A percentile compares a stretch with the other conserved stretches of the same genome.
Evolutionary conservation across 1,140 invertebrate species (phyloP).

Genomic region (Cyclina sinensis): DNA sequence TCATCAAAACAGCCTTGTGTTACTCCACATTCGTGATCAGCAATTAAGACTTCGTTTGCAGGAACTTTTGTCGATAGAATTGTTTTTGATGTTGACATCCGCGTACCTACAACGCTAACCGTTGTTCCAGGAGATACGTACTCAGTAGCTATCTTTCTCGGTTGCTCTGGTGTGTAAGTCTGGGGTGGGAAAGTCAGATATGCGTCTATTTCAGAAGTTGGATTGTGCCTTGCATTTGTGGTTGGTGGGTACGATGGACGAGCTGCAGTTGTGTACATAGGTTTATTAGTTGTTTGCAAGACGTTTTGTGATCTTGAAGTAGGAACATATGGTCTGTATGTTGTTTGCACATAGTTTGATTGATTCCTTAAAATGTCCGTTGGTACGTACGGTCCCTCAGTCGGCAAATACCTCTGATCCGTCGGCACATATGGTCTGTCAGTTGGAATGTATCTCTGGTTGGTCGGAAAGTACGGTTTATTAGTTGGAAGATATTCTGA

Average conservation of each 20-base stretch:
- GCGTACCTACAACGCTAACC: not conserved
- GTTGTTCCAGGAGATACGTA: not conserved
- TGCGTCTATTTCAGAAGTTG: not conserved
- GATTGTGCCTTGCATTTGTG: not conserved
- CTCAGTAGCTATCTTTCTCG: not conserved
- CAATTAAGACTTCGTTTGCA: not conserved
- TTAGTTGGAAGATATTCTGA: constrained; percentile 9
- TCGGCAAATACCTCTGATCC: not conserved
- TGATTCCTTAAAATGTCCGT: not conserved
- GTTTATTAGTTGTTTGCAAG: not conserved
- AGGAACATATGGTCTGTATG: constrained; percentile 12
- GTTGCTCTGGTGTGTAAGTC: not conserved
- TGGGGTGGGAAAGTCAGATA: constrained; percentile 32
- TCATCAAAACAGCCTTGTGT: constrained; percentile 66
- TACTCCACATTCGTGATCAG: constrained; percentile 42
- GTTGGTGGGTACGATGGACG: not conserved
- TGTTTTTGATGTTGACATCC: not conserved
- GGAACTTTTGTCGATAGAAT: not conserved
- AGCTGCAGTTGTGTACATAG: not conserved
- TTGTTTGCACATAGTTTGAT: not conserved
- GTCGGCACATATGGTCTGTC: not conserved
- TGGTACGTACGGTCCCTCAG: not conserved
- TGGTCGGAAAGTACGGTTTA: not conserved
- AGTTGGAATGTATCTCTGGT: not conserved
- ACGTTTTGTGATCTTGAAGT: not conserved